A percentile compares a stretch with the other conserved stretches of the same genome.
Evolutionary conservation across 2,797 vertebrate genomes (phyloP).

Genomic region (Sebastes oblongus): DNA sequence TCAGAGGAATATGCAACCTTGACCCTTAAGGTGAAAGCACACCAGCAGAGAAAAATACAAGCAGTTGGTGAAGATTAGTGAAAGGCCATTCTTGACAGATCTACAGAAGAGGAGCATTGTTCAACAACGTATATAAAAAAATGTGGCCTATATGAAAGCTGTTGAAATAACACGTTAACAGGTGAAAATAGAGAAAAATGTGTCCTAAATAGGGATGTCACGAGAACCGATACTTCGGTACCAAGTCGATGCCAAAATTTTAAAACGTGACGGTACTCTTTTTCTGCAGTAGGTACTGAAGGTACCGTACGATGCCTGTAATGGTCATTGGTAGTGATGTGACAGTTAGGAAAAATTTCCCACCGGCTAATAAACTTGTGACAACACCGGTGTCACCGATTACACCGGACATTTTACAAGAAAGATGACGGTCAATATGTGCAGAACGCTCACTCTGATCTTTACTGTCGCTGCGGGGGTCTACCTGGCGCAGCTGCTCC

Average conservation of each 20-base stretch:
- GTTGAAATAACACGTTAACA: not conserved
- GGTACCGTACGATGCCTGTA: too few relatives aligned
- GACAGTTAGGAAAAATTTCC: too few relatives aligned
- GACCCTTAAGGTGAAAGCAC: not conserved
- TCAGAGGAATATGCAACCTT: not conserved
- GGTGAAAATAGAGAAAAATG: not conserved
- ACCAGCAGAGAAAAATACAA: not conserved
- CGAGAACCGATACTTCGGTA: too few relatives aligned
- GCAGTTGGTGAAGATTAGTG: not conserved
- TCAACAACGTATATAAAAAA: not conserved
- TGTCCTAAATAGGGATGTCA: not conserved
- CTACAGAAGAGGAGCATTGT: not conserved
- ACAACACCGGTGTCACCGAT: too few relatives aligned
- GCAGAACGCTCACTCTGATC: fast-evolving
- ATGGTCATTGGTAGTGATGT: too few relatives aligned
- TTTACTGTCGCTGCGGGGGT: too few relatives aligned
- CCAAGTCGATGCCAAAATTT: too few relatives aligned
- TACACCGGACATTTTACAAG: too few relatives aligned
- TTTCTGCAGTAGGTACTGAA: fast-evolving
- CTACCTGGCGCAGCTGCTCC: too few relatives aligned
- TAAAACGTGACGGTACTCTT: too few relatives aligned
- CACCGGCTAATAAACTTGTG: too few relatives aligned
- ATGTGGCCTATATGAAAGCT: not conserved
- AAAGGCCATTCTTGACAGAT: not conserved
- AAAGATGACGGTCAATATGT: too few relatives aligned